A percentile compares a stretch with the other conserved stretches of the same genome.
Evolutionary conservation across 2,797 vertebrate genomes (phyloP).

Genomic region (Pangasius larnaudii): DNA sequence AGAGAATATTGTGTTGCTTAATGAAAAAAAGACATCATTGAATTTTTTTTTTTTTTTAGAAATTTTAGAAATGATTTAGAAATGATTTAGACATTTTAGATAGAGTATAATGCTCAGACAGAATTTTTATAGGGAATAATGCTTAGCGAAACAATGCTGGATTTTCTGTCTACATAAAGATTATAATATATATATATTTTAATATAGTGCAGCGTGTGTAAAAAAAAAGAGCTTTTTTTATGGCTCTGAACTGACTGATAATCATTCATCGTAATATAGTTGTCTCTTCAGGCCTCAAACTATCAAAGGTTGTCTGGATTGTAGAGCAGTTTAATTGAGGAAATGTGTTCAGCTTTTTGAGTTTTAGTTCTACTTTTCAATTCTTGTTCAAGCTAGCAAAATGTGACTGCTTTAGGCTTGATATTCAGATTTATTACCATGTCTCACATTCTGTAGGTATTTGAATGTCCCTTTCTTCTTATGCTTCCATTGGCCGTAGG

Average conservation of each 20-base stretch:
- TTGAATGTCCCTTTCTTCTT: conserved; percentile 10
- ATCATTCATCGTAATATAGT: background rate
- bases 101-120: too few relatives aligned
- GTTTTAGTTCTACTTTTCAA: background rate
- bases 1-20: background rate
- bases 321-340: background rate
- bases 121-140: background rate
- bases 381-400: background rate
- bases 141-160: background rate
- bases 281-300: background rate
- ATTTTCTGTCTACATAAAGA: background rate
- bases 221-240: background rate
- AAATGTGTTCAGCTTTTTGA: background rate
- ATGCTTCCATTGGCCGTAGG: background rate
- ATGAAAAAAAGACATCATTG: background rate
- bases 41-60: background rate
- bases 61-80: background rate
- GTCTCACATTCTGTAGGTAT: conserved; percentile 17
- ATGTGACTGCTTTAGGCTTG: conserved; percentile 11
- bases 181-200: background rate
- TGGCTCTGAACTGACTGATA: background rate
- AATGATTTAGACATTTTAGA: background rate
- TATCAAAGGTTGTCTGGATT: background rate
- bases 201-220: background rate
- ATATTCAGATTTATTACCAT: conserved; percentile 25